These are phyloP conservation scores for Eucera pruinosa DNA, from an alignment of 2,888 invertebrate genomes.

Conservation along the genomic window DNA sequence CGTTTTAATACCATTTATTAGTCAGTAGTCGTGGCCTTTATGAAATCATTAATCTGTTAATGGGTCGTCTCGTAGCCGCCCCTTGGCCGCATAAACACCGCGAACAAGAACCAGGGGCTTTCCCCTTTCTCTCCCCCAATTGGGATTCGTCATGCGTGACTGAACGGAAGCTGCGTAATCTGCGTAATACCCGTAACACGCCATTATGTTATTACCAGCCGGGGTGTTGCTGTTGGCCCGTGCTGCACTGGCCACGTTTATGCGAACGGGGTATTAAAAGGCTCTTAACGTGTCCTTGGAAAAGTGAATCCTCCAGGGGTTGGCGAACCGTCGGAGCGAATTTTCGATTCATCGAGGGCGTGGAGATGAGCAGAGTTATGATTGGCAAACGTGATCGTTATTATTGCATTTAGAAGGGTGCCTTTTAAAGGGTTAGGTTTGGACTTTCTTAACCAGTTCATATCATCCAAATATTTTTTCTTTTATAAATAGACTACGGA, in stretches of 20 bases:
- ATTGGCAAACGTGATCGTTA: background rate
- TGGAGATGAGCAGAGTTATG: background rate
- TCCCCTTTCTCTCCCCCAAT: constrained; percentile 50
- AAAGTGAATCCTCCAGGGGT: constrained; percentile 31
- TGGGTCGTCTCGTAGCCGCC: constrained; percentile 65
- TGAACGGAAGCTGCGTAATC: constrained; percentile 78
- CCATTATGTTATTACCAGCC: constrained; percentile 78
- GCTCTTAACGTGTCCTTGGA: constrained; percentile 65
- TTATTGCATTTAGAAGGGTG: background rate
- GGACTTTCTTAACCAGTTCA: no score
- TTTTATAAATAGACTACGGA: no score
- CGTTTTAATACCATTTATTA: constrained; percentile 54
- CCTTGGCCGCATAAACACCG: constrained; percentile 52
- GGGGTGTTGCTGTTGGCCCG: constrained; percentile 70
- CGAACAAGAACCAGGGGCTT: constrained; percentile 43
- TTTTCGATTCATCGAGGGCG: background rate
- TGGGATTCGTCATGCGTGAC: constrained; percentile 77
- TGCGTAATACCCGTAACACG: constrained; percentile 77
- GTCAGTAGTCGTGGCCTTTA: constrained; percentile 61
- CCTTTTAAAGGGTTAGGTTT: no score
- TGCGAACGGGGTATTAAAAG: constrained; percentile 59
- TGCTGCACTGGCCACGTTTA: constrained; percentile 23
- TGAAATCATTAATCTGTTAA: constrained; percentile 81
- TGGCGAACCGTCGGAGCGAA: constrained; percentile 9
- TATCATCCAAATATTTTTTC: no score